Percentiles rank a stretch among this genome's conserved stretches.
Conservation (phyloP, 2,797 vertebrate genomes). For the Gobionotothen gibberifrons region DNA sequence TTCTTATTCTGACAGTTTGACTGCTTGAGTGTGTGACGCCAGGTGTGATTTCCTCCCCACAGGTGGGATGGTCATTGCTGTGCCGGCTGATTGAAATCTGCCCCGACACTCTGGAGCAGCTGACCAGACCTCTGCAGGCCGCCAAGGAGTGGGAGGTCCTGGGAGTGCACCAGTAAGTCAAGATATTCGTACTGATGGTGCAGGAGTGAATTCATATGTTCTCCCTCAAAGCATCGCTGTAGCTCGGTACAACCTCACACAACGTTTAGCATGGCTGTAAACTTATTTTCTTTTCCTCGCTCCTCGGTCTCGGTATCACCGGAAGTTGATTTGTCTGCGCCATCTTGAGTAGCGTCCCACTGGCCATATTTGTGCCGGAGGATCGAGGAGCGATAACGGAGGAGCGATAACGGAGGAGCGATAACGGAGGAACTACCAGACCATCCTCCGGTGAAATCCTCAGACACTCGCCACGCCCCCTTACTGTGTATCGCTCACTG, state of each 20-base stretch:
- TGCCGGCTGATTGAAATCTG: slow-evolving; percentile 94
- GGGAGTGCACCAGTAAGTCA: slow-evolving; percentile 92
- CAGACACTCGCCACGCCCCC: too few species aligned
- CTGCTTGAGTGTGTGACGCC: background rate
- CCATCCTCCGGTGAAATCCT: too few species aligned
- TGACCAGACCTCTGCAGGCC: slow-evolving; percentile 83
- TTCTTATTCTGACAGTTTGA: background rate
- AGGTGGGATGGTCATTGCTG: slow-evolving; percentile 94
- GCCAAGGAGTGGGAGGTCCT: slow-evolving; percentile 89
- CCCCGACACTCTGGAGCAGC: slow-evolving; percentile 85
- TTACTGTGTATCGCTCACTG: too few species aligned
- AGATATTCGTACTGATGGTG: background rate
- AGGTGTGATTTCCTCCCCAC: slow-evolving; percentile 37
- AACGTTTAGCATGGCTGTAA: background rate
- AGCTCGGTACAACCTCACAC: too few species aligned
- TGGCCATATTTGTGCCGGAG: too few species aligned
- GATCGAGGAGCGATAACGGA: too few species aligned
- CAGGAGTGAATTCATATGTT: background rate
- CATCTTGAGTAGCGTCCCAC: too few species aligned
- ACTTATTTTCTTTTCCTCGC: too few species aligned
- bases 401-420: too few species aligned
- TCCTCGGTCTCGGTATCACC: too few species aligned
- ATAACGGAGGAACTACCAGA: too few species aligned
- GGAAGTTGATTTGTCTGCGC: too few species aligned
- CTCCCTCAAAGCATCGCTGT: background rate